Percentiles rank a stretch among this genome's conserved stretches.
These are phyloP conservation scores for Ormyrus pomaceus DNA, from an alignment of 2,888 invertebrate species.

Conservation along the genomic window DNA sequence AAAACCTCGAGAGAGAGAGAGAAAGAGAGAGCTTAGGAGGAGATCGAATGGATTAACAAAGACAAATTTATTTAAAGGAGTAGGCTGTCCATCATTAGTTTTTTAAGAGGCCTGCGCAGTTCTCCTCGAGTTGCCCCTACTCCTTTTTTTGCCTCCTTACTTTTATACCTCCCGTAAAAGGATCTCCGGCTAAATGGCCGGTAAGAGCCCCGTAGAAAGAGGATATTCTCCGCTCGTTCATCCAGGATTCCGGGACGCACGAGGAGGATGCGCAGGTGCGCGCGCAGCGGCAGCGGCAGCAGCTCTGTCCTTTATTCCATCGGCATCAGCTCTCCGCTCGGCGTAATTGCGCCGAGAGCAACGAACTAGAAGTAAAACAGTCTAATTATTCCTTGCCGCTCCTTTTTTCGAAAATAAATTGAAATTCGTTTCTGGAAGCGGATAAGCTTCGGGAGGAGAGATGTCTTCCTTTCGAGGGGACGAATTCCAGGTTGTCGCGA, in stretches of 20 bases:
- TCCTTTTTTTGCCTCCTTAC: conserved; percentile 27
- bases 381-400: too few relatives aligned
- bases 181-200: conserved; percentile 67
- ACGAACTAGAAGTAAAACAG: not conserved
- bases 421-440: not conserved
- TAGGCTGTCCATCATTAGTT: not conserved
- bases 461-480: not conserved
- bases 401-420: not conserved
- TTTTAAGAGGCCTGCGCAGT: not conserved
- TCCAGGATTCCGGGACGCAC: conserved; percentile 59
- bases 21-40: not conserved
- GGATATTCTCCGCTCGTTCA: conserved; percentile 66
- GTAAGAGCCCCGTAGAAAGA: conserved; percentile 70
- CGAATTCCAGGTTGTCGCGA: not conserved
- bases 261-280: conserved; percentile 49
- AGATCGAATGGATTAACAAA: not conserved
- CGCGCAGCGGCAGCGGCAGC: not conserved
- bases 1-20: too few relatives aligned
- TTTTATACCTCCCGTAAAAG: conserved; percentile 65
- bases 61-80: not conserved
- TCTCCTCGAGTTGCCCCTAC: conserved; percentile 52
- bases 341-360: not conserved
- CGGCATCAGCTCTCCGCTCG: not conserved
- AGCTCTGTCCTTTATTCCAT: conserved; percentile 12
- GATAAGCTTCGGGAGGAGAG: not conserved